A percentile compares a stretch with the other conserved stretches of the same genome.
Conservation (phyloP, 2,113 vertebrate species). For the Narcine bancroftii region DNA sequence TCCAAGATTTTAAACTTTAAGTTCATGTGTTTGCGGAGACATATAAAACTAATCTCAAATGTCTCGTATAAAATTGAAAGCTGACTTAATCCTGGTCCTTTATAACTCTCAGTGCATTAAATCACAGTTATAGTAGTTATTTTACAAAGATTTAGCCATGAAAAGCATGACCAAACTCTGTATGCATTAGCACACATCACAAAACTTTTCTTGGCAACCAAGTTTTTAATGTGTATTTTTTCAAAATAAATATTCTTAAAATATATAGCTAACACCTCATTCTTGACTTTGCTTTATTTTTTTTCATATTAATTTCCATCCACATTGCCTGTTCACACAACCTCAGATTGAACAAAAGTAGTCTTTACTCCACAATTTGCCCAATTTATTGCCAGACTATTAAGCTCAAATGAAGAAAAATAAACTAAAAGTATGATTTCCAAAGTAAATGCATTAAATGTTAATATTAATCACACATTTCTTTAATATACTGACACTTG, state of each 20-base stretch:
- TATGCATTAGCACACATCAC: neutral
- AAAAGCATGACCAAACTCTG: neutral
- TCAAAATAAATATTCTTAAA: neutral
- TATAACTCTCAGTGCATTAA: neutral
- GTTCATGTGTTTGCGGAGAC: neutral
- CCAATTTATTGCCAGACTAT: neutral
- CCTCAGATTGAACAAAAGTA: constrained; percentile 11
- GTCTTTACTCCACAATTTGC: neutral
- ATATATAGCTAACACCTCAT: neutral
- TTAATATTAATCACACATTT: constrained; percentile 4
- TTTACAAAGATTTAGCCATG: neutral
- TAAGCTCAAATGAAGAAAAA: constrained; percentile 15
- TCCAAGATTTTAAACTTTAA: neutral
- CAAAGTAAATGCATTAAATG: constrained; percentile 7
- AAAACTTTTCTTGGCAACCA: neutral
- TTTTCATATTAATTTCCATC: neutral
- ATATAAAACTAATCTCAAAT: neutral
- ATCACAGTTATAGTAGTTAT: neutral
- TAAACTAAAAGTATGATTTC: neutral
- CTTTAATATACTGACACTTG: constrained; percentile 10
- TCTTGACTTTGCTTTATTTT: too few relatives aligned
- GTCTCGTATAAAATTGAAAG: neutral
- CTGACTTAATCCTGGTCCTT: neutral
- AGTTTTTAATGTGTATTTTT: neutral
- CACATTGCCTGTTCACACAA: neutral